A percentile compares a stretch with the other conserved stretches of the same genome.
Evolutionary conservation across 2,797 vertebrate species (phyloP).

Genomic region (Pipistrellus kuhlii): DNA sequence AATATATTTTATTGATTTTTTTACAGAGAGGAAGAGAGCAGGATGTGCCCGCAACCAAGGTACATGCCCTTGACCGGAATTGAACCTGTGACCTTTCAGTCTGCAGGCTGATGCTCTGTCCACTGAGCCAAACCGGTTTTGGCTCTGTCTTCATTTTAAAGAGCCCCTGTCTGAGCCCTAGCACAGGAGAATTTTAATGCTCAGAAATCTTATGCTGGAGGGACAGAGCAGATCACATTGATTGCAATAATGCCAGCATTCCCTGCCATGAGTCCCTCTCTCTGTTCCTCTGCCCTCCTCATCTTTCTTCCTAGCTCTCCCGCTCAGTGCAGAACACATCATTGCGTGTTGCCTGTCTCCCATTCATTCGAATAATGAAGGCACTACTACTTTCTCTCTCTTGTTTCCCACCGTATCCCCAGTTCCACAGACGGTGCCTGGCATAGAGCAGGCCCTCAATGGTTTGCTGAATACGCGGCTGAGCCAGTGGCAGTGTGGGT

Average conservation of each 20-base stretch:
- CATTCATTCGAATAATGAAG: neutral
- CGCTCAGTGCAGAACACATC: neutral
- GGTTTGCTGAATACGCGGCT: neutral
- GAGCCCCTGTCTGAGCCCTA: too few species aligned
- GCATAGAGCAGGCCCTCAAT: neutral
- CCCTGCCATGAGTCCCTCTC: rapidly evolving
- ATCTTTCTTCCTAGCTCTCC: neutral
- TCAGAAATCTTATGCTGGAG: neutral
- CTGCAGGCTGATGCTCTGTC: too few species aligned
- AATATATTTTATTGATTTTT: too few species aligned
- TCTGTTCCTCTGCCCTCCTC: rapidly evolving
- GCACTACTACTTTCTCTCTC: neutral
- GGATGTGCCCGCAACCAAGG: too few species aligned
- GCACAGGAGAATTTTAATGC: neutral
- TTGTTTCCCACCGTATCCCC: neutral
- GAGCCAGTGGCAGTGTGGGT: neutral
- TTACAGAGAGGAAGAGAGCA: too few species aligned
- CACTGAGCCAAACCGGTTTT: too few species aligned
- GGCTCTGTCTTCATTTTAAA: neutral
- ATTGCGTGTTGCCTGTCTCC: neutral
- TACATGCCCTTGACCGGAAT: too few species aligned
- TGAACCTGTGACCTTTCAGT: too few species aligned
- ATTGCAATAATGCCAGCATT: neutral
- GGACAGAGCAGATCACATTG: neutral
- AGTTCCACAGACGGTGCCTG: neutral